Evolutionary conservation across 2,113 vertebrate genomes (phyloP), one percentile per base, ranked within the genome.

Genomic region (Myodes glareolus): DNA sequence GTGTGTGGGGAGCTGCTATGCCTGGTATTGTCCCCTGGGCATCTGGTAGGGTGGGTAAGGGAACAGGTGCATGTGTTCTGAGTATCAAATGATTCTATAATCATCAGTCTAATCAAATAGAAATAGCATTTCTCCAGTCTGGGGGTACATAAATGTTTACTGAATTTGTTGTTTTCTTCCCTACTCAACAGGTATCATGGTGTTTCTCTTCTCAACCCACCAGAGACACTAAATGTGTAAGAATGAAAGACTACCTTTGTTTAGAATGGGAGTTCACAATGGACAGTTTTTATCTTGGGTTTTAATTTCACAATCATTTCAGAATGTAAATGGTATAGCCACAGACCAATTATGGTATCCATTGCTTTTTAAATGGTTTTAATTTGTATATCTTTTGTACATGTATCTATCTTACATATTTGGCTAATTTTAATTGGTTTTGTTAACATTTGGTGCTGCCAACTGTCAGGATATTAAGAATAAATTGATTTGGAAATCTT

Each of bases 141-240:
- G 36, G n/a, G 16, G 5, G 1, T 36, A 31, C 7, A 82, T 47
- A 2, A 88, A 25, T 88, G 36, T 39, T 86, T 47, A 85, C 76
- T 96, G 72, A 95, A 75, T 50, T 1, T 39, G 31, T 73, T 55
- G 45, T 81, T 92, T 58, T 72, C 39, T 65, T 42, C 16, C 52
- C 16, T 91, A 0, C 6, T 87, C 95, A 42, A 88, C 92, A 99
- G 99, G 98, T 99, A 99, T 98, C 98, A 99, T 10, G 98, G 99
- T 94, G 99, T 99, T 97, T 99, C 99, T 11, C 98, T 99, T 86
- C 99, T 99, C 95, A 98, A 99, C 1, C 99, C 99, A 33, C 99
- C 99, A 92, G 98, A 99, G 72, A 99, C 98, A 95, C 97, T 99
- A 98, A 98, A 97, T 84, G 84, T 98, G 95, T 98, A 93, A 98